Percentiles rank a stretch among this genome's conserved stretches.
These are phyloP conservation scores for Neolamprologus toae DNA, from an alignment of 2,113 vertebrate genomes.

Conservation along the genomic window DNA sequence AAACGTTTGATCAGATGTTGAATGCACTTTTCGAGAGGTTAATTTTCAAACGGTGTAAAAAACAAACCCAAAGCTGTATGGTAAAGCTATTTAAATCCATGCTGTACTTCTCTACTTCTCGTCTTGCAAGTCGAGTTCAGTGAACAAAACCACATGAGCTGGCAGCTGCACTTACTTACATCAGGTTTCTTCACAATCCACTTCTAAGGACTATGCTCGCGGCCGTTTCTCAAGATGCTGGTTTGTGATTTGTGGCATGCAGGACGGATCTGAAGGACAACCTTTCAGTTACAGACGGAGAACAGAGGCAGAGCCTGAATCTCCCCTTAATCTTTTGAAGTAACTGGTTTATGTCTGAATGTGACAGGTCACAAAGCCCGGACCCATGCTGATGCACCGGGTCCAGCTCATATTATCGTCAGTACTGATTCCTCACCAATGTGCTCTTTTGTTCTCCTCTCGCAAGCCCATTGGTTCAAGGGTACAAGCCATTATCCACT, in stretches of 20 bases:
- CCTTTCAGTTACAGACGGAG: background rate
- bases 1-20: slow-evolving; percentile 39
- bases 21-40: slow-evolving; percentile 29
- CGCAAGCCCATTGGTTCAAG: slow-evolving; percentile 14
- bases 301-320: background rate
- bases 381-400: slow-evolving; percentile 11
- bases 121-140: background rate
- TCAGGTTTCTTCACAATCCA: slow-evolving; percentile 49
- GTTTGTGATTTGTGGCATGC: slow-evolving; percentile 18
- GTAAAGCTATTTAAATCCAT: slow-evolving; percentile 52
- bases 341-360: slow-evolving; percentile 44
- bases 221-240: slow-evolving; percentile 45
- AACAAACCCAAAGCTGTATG: background rate
- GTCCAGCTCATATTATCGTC: slow-evolving; percentile 39
- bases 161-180: slow-evolving; percentile 63
- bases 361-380: slow-evolving; percentile 25
- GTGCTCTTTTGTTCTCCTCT: slow-evolving; percentile 29
- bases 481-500: slow-evolving; percentile 21
- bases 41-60: background rate
- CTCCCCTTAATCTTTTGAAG: slow-evolving; percentile 24
- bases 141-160: slow-evolving; percentile 68
- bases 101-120: slow-evolving; percentile 36
- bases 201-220: slow-evolving; percentile 56
- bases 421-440: slow-evolving; percentile 29
- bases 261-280: slow-evolving; percentile 39